Base-by-base conservation (phyloP, 2,888 invertebrate genomes). In the Drosophila cognata region DNA sequence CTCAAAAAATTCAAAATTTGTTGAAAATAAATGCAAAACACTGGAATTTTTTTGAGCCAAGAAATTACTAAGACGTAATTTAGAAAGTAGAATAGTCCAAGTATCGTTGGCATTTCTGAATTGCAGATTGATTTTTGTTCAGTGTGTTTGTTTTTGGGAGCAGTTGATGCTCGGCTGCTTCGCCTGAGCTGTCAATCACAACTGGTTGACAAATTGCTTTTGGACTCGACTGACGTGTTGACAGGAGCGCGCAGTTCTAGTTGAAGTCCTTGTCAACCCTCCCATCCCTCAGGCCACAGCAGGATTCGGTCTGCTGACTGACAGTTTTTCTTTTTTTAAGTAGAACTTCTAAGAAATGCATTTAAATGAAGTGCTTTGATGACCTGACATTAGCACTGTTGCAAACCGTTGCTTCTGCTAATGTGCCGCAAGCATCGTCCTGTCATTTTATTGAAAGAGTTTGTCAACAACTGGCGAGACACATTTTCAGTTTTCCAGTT, bases 161-260 rank as follows among this genome's bases (percentile, higher is more conserved):
- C 36, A 43, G 52, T 74, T 79, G 56, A 64, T 72, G 77, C 75
- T 64, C 75, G 73, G 66, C 60, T 81, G 77, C 76, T 65, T 81
- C 73, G 71, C 74, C 77, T 81, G 71, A 79, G 74, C 89, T 90
- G 87, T 89, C 87, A 88, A 90, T 88, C 89, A 89, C 84, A 90
- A 84, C 81, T 79, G 87, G 60, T 79, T 88, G 88, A 88, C 88
- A 88, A 88, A 90, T 88, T 88, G 89, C 84, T 88, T 84, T 89
- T 82, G 89, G 80, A 86, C 84, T 68, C 76, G 70, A 69, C 75
- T 89, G 89, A 86, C 80, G 74, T 77, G 85, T 64, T 90, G 89
- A 79, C 79, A 77, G 84, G 29, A 46, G 36, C 36, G 29, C 56
- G 55, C 28, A 57, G 57, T 38, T 48, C 33, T 21, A 50, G 48